A percentile compares a stretch with the other conserved stretches of the same genome.
Evolutionary conservation across 64 coral and sea anemone genomes (phyloP).

Genomic region (Cladopsammia gracilis): DNA sequence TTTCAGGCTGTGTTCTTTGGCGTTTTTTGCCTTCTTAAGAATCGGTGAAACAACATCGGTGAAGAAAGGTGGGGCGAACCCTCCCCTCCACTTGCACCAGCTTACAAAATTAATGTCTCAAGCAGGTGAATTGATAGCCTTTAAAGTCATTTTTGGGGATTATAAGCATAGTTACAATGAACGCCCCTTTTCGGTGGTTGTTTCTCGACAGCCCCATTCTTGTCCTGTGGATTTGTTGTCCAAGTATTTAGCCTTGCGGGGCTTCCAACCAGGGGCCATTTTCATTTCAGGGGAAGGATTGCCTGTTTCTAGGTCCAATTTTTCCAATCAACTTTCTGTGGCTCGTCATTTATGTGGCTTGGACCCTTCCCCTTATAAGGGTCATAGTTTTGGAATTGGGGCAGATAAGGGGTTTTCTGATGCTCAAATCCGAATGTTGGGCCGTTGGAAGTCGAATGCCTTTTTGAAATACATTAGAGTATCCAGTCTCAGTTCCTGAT

Average conservation of each 20-base stretch:
- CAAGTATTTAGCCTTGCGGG: slow-evolving; percentile 13
- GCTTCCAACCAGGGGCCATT: slow-evolving; percentile 13
- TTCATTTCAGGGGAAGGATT: slow-evolving; percentile 13
- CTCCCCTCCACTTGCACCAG: too few relatives aligned
- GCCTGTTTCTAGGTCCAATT: neutral
- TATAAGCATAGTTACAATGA: slow-evolving; percentile 13
- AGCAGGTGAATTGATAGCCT: neutral
- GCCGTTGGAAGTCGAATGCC: slow-evolving; percentile 68
- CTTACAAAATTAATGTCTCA: slow-evolving; percentile 23
- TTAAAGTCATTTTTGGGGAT: slow-evolving; percentile 27
- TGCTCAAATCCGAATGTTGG: slow-evolving; percentile 25
- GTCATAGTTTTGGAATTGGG: slow-evolving; percentile 56
- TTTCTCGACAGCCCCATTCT: slow-evolving; percentile 31
- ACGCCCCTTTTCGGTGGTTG: slow-evolving; percentile 39
- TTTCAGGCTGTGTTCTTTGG: slow-evolving; percentile 22
- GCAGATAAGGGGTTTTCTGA: slow-evolving; percentile 48
- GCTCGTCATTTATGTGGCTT: slow-evolving; percentile 42
- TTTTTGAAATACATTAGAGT: slow-evolving; percentile 59
- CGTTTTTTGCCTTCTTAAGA: slow-evolving; percentile 47
- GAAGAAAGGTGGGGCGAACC: neutral
- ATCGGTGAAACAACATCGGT: slow-evolving; percentile 12
- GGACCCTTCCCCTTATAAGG: slow-evolving; percentile 49
- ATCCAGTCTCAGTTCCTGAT: slow-evolving; percentile 11
- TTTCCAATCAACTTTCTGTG: neutral
- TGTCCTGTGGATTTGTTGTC: slow-evolving; percentile 44